Percentiles rank a stretch among this genome's conserved stretches.
Evolutionary conservation across 2,113 vertebrate genomes (phyloP).

Genomic region (Manacus vitellinus): DNA sequence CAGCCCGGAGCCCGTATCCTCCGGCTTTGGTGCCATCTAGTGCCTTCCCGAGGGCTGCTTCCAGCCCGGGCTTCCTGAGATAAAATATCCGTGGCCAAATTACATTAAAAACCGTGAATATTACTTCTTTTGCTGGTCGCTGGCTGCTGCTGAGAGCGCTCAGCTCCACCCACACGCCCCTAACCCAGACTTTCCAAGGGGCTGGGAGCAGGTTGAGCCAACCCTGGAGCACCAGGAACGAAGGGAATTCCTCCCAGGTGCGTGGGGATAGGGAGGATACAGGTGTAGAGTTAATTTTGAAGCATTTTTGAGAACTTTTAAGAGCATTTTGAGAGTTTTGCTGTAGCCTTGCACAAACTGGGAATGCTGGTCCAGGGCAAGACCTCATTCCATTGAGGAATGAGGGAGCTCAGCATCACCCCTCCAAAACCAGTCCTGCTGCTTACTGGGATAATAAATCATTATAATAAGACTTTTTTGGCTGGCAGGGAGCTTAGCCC

Average conservation of each 20-base stretch:
- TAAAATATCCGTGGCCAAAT: background rate
- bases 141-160: background rate
- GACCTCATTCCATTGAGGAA: rapidly evolving
- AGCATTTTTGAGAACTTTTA: background rate
- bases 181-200: background rate
- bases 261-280: rapidly evolving
- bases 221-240: background rate
- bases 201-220: rapidly evolving
- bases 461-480: background rate
- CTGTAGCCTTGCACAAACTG: background rate
- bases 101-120: background rate
- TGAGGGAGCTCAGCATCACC: background rate
- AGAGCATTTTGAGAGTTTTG: background rate
- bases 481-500: background rate
- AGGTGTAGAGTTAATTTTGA: background rate
- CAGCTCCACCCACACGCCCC: rapidly evolving
- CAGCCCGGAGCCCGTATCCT: background rate
- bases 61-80: background rate
- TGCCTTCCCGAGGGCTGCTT: background rate
- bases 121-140: background rate
- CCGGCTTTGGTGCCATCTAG: slow-evolving; percentile 56
- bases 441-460: background rate
- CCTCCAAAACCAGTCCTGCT: background rate
- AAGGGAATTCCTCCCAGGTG: background rate
- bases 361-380: background rate